Evolutionary conservation across 2,797 vertebrate species (phyloP), one percentile per base, ranked within the genome.

Genomic region (Knipowitschia caucasica): DNA sequence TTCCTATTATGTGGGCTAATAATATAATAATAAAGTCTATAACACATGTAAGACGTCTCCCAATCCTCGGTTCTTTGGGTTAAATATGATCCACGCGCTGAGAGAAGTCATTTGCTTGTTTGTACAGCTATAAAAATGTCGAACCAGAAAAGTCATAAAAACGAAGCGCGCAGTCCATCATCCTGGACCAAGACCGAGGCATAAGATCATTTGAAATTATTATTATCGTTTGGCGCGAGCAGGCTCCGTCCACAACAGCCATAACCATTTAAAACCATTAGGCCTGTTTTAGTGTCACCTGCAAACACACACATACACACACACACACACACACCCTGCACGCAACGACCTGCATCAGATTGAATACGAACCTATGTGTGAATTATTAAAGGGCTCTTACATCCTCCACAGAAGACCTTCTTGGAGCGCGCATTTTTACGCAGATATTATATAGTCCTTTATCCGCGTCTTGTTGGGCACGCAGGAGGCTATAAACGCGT

Each of bases 61-160:
- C 31, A 23, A 35, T 33, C 60, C 12, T 38, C 31, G 43, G 47
- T 30, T 50, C 59, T 65, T 76, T 56, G 45, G 62, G 58, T 72
- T 80, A 83, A 82, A 77, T 75, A 67, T 69, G 57, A 85, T 78
- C 85, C 81, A 80, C 88, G 87, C 76, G 78, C 83, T 77, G 63
- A 80, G 88, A 91, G 82, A 89, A 94, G 89, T 91, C 91, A 91
- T 92, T 92, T 93, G 91, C 90, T 89, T 93, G 93, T 94, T 93
- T 93, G 92, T 89, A 77, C 91, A 91, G 91, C 92, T 89, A 91
- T 93, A 93, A 94, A 93, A 93, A 88, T 90, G 77, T 85, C 83
- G 87, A 90, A 92, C 89, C 89, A 88, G 91, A 91, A 91, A 93
- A 93, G 92, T 91, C 92, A 88, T 93, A 94, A 95, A n/a, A 94